Percentiles rank a stretch among this genome's conserved stretches.
phyloP scores from a whole-genome alignment of 92 coral and sea anemone species.

The Bergia puertoricense region DNA sequence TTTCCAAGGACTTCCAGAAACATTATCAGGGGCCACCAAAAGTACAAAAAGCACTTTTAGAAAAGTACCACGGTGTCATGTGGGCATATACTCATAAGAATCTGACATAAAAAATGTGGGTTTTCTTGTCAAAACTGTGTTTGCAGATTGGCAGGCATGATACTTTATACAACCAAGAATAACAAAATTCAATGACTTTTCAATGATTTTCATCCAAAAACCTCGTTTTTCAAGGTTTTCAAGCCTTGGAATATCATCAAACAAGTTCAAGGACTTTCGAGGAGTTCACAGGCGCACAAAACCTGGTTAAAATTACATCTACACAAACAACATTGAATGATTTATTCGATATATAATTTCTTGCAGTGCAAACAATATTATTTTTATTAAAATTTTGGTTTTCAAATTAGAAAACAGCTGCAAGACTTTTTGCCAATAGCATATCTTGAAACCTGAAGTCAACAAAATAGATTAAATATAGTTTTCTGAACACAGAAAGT shows the following conservation, averaged over 20 bases:
- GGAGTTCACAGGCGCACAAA: neutral
- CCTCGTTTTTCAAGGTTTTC: no score
- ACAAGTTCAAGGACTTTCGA: neutral
- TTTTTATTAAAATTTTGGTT: neutral
- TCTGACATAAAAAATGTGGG: neutral
- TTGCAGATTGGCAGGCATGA: neutral
- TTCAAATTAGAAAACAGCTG: neutral
- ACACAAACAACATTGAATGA: neutral
- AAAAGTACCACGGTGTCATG: neutral
- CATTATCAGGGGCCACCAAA: neutral
- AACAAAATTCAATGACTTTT: neutral
- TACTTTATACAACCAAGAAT: neutral
- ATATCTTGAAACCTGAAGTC: neutral
- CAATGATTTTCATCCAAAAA: no score
- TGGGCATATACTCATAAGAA: neutral
- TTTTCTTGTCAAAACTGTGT: neutral
- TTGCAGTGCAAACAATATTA: neutral
- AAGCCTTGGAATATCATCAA: no score
- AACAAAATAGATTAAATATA: neutral
- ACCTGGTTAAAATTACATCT: neutral
- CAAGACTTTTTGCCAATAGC: neutral
- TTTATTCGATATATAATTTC: neutral
- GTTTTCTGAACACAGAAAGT: constrained; percentile 16
- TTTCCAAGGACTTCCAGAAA: no score
- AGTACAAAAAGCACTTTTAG: no score